Base-by-base conservation (phyloP, 2,888 invertebrate genomes). In the Emmelina monodactyla region DNA sequence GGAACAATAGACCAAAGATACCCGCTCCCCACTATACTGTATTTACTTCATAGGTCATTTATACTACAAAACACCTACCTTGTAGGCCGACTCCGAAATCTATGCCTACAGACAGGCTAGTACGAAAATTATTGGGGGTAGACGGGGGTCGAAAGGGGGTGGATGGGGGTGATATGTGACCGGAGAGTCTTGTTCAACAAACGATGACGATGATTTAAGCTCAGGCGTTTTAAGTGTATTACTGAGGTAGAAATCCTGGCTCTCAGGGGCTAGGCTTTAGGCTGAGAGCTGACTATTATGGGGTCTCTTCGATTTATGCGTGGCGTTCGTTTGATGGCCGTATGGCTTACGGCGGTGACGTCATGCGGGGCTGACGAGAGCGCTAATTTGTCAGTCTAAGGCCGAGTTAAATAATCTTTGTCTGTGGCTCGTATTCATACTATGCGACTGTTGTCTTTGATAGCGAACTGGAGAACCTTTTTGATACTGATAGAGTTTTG, bases 161-260 rank as follows among this genome's bases (percentile, higher is more conserved):
- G 47, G 55, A 51, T 63, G 61, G 59, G 58, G 53, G 50, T 78
- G 78, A 78, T 78, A 78, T 78, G 78, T 79, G 78, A 78, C 78
- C 76, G 70, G 75, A 67, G 73, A 76, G 75, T 78, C 78, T 78
- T 79, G 78, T 76, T 78, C 78, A 79, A 78, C 78, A 79, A 79
- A 79, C 78, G 78, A 72, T 78, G 78, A 79, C 78, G 78, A 79
- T 79, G 78, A 78, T 79, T 78, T 79, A 79, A 72, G 78, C 78
- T 67, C 63, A 62, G 67, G 62, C 75, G 76, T 76, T 79, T 78
- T 79, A 79, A 79, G 76, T 79, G 78, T 76, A 78, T 79, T 78
- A 76, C 69, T 61, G 65, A 60, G 71, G 57, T 58, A 75, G 76
- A 73, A 73, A 67, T 71, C 71, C 61, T n/a, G 69, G 78, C 72